Percentiles rank a stretch among this genome's conserved stretches.
Conservation (phyloP, 2,888 invertebrate species). For the Apamea anceps region DNA sequence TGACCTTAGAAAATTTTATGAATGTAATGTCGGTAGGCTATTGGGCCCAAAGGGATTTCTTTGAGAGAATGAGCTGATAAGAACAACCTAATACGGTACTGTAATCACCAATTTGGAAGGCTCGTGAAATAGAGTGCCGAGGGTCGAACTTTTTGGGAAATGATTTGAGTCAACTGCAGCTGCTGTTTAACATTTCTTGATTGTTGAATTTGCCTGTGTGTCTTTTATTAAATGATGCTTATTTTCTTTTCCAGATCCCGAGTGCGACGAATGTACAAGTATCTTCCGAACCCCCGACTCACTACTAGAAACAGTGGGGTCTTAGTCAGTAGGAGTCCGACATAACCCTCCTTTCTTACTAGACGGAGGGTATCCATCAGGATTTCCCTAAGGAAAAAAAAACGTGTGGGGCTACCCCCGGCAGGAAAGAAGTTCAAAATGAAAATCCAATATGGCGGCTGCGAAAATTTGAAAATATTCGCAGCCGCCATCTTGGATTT, state of each 20-base stretch:
- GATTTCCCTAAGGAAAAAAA: too few relatives aligned
- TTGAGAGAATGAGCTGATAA: background rate
- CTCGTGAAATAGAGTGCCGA: too few relatives aligned
- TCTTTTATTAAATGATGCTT: background rate
- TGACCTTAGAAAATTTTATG: conserved; percentile 38
- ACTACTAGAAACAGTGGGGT: background rate
- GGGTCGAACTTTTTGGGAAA: background rate
- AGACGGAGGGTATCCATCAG: too few relatives aligned
- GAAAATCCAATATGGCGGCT: too few relatives aligned
- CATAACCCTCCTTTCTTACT: background rate
- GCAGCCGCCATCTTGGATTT: too few relatives aligned
- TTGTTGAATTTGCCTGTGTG: background rate
- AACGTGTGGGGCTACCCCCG: too few relatives aligned
- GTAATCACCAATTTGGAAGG: background rate
- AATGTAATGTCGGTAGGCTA: conserved; percentile 4
- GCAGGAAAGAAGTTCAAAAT: too few relatives aligned
- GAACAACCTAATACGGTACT: background rate
- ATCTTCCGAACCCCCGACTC: background rate
- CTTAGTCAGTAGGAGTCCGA: background rate
- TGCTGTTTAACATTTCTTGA: background rate
- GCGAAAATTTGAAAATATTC: too few relatives aligned
- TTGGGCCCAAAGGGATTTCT: background rate
- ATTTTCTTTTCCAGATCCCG: background rate
- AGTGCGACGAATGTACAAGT: background rate
- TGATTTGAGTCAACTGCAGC: background rate